Base-by-base conservation (phyloP, 2,113 vertebrate species). In the Anguilla rostrata region DNA sequence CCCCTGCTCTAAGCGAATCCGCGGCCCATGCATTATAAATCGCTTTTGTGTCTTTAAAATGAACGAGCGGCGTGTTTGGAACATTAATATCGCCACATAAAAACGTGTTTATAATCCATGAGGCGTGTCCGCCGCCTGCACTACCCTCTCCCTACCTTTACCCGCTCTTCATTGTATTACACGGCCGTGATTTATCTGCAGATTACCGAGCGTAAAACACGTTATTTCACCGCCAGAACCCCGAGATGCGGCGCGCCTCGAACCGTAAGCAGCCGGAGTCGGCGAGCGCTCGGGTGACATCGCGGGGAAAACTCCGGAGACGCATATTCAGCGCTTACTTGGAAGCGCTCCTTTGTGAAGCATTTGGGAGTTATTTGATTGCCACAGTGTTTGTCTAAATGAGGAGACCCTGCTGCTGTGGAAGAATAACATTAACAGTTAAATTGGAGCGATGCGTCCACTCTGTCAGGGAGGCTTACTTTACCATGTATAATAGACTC, bases 31-130 rank as follows among this genome's bases (percentile, higher is more conserved):
- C 71, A 75, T 75, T 75, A 75, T 75, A 34, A 75, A 75, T 75
- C 22, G 71, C 71, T 75, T 75, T 75, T 75, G 71, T 75, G 71
- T 75, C 71, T 75, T 75, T 75, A 75, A 75, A 75, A 75, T 75
- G 71, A 75, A 75, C 12, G 71, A 75, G 71, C 71, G 34, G n/a
- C 71, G 26, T 75, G 71, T 75, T 75, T 75, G n/a, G 71, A 22
- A 34, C 71, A 75, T 75, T 75, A 75, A 75, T 75, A 75, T 75
- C 34, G 71, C 71, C 9, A 6, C n/a, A 6, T 34, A 75, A 75
- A 75, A 75, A 75, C 12, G 71, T 75, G 71, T 75, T 75, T 75
- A 75, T 75, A 75, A 75, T 75, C 71, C 71, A 75, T 75, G 71
- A 75, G 71, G 71, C 71, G 34, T 75, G 71, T 75, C 71, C n/a